Evolutionary conservation across 2,888 invertebrate species (phyloP), one percentile per base, ranked within the genome.

Genomic region (Alcis repandata): DNA sequence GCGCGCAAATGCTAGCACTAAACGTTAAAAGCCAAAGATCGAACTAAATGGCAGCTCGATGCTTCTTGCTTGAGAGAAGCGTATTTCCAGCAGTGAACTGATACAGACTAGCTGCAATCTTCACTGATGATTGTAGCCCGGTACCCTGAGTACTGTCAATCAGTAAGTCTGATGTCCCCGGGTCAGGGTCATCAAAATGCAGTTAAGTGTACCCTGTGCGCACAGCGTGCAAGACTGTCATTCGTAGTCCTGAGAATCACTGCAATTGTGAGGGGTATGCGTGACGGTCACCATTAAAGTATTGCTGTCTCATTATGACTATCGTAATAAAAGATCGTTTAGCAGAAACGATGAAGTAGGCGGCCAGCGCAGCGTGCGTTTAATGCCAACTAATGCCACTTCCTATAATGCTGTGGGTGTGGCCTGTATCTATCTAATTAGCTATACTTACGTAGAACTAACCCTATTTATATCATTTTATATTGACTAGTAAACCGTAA

Each of bases 401-500:
- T 7, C 48, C 48, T 48, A 9, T 32, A 27, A 46, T 46, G 22
- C 22, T 8, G 27, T 20, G 15, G 48, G 48, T 48, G 48, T 15
- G 15, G 48, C n/a, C 10, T 15, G 48, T 48, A 32, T 48, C 15
- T 27, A 48, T 10, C 22, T 46, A 19, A 22, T 15, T 15, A 32
- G 15, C 32, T 52, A 52, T 2, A 17, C 4, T 10, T 17, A 43
- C 15, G 43, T 11, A 43, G 7, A 17, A 6, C 6, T 27, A 4
- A 27, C 27, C 6, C 3, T 27, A 27, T 6, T 27, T 27, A 6
- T 27, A 27, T 4, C 27, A 27, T 27, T 27, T 4, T 27, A 6
- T 27, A 27, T 27, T 27, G 27, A n/a, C 27, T 27, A 27, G 27
- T n/a, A n/a, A n/a, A n/a, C n/a, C n/a, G n/a, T n/a, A n/a, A n/a